Conservation (phyloP, 2,797 vertebrate genomes). For the Mycteria americana region DNA sequence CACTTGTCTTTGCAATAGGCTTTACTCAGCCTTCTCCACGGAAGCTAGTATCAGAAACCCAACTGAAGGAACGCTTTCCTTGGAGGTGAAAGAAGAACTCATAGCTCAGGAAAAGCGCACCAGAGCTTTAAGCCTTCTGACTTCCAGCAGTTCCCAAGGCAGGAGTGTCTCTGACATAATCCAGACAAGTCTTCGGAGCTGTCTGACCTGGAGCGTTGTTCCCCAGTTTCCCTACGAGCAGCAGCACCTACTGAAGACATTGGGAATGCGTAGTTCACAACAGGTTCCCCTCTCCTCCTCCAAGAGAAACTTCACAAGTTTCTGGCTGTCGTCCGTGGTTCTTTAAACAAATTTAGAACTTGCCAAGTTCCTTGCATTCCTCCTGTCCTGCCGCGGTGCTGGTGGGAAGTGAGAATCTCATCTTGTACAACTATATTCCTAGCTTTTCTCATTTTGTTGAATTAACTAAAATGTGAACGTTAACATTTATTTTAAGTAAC, state of each 20-base stretch:
- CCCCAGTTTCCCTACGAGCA: neutral
- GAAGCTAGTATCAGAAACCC: neutral
- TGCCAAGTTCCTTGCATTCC: neutral
- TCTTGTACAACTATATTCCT: neutral
- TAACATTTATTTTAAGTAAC: neutral
- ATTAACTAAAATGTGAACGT: neutral
- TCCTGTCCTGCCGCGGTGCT: neutral
- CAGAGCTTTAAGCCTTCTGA: neutral
- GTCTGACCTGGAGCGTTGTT: neutral
- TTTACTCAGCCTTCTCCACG: neutral
- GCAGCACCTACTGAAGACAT: neutral
- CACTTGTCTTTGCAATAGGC: neutral
- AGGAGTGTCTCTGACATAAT: neutral
- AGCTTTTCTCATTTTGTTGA: neutral
- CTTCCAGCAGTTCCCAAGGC: neutral
- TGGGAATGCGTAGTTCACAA: rapidly evolving
- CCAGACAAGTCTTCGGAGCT: neutral
- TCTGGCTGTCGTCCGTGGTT: neutral
- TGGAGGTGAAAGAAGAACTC: neutral
- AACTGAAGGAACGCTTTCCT: neutral
- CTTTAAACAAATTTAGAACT: neutral
- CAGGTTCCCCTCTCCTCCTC: neutral
- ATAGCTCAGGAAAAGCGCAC: neutral
- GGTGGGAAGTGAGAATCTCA: neutral
- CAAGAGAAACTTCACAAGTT: neutral